phyloP scores from a whole-genome alignment of 2,888 invertebrate species.

The Syritta pipiens region DNA sequence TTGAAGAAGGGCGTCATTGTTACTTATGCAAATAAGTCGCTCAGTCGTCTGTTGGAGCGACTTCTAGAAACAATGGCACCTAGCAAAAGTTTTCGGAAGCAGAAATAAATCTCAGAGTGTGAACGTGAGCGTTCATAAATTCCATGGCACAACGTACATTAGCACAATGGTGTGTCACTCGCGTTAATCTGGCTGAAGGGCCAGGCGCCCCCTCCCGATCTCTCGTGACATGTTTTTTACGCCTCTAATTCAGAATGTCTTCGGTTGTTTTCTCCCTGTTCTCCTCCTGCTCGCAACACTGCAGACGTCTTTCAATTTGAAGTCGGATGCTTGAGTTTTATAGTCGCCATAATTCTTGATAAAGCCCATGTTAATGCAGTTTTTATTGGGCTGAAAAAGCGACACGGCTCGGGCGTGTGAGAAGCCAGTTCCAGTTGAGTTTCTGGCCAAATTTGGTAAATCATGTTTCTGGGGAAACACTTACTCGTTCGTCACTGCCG shows the following conservation, averaged over 20 bases:
- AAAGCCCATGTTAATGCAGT: conserved; percentile 53
- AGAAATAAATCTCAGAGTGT: conserved; percentile 39
- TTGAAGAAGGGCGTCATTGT: neutral
- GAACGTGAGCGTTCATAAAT: conserved; percentile 57
- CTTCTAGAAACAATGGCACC: conserved; percentile 6
- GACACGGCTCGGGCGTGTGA: neutral
- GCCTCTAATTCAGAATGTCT: conserved; percentile 24
- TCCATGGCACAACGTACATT: conserved; percentile 43
- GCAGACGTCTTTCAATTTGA: conserved; percentile 58
- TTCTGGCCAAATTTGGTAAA: conserved; percentile 24
- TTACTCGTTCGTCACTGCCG: conserved; percentile 7
- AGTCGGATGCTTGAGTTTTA: conserved; percentile 47
- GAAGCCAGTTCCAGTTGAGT: conserved; percentile 28
- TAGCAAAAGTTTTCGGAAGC: conserved; percentile 11
- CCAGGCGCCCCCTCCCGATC: neutral
- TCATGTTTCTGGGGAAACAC: neutral
- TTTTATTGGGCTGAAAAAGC: conserved; percentile 42
- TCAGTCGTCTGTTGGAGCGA: neutral
- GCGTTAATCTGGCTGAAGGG: conserved; percentile 45
- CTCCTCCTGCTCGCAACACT: conserved; percentile 6
- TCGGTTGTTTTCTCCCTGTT: neutral
- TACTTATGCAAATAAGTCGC: conserved; percentile 51
- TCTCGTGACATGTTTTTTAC: neutral
- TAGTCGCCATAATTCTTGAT: conserved; percentile 51
- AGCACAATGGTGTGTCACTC: conserved; percentile 58